Percentiles rank a stretch among this genome's conserved stretches.
phyloP scores from a whole-genome alignment of 2,113 vertebrate species.

The Anarrhichthys ocellatus region DNA sequence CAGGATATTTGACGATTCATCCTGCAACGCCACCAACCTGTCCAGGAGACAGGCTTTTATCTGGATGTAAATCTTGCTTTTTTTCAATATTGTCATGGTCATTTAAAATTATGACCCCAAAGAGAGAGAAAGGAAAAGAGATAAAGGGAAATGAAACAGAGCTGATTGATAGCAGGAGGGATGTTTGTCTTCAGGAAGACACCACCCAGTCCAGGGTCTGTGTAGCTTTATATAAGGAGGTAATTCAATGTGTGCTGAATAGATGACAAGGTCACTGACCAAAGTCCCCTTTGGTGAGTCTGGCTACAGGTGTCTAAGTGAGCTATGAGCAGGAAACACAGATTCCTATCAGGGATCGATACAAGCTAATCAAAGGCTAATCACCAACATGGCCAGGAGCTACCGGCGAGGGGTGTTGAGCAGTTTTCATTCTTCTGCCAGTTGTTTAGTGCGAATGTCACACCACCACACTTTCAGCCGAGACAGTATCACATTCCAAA shows the following conservation, averaged over 20 bases:
- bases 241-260: conserved; percentile 21
- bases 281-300: conserved; percentile 6
- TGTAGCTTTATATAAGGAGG: conserved; percentile 14
- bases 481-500: conserved; percentile 55
- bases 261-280: conserved; percentile 33
- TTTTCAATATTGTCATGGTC: conserved; percentile 18
- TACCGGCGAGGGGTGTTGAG: background rate
- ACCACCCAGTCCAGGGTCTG: background rate
- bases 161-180: background rate
- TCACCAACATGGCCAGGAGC: background rate
- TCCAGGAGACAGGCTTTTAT: conserved; percentile 28
- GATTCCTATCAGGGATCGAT: conserved; percentile 52
- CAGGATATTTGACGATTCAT: conserved; percentile 49
- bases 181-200: conserved; percentile 2
- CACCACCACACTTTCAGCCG: conserved; percentile 20
- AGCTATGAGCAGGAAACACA: conserved; percentile 36
- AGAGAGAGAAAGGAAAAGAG: conserved; percentile 5
- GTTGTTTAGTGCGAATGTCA: conserved; percentile 31
- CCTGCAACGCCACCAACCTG: conserved; percentile 8
- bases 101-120: conserved; percentile 44
- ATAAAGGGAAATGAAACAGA: background rate
- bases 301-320: conserved; percentile 23
- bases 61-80: conserved; percentile 30
- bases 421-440: conserved; percentile 24
- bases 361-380: conserved; percentile 42